Evolutionary conservation across 1,140 invertebrate species (phyloP).

Genomic region (Drosophila tristis): DNA sequence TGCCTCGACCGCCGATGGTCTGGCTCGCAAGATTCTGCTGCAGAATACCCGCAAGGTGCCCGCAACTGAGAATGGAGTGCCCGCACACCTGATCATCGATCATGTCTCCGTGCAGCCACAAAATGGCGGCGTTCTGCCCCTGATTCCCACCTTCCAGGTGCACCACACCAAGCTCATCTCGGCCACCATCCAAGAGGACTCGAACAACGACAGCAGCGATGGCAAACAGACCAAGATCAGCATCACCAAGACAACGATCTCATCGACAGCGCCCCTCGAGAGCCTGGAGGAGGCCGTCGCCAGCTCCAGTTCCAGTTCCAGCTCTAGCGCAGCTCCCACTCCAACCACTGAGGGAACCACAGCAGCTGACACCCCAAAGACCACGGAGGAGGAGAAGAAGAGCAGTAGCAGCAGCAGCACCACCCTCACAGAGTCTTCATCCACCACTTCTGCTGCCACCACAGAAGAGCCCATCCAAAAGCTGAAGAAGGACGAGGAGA

Average conservation of each 20-base stretch:
- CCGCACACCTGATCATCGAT: slow-evolving; percentile 74
- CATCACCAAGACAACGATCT: slow-evolving; percentile 74
- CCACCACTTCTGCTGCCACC: slow-evolving; percentile 24
- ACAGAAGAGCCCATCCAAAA: slow-evolving; percentile 59
- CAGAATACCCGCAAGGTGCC: slow-evolving; percentile 74
- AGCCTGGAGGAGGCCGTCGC: slow-evolving; percentile 48
- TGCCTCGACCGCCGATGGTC: slow-evolving; percentile 11
- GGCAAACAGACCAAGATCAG: slow-evolving; percentile 76
- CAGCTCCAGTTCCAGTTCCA: neutral
- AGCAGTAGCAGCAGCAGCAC: slow-evolving; percentile 3
- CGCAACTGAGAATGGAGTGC: slow-evolving; percentile 38
- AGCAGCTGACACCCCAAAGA: slow-evolving; percentile 24
- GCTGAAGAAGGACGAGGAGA: slow-evolving; percentile 74
- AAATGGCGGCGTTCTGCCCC: slow-evolving; percentile 44
- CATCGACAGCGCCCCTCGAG: slow-evolving; percentile 65
- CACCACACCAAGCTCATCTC: slow-evolving; percentile 72
- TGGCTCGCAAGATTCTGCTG: slow-evolving; percentile 59
- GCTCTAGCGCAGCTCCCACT: slow-evolving; percentile 15
- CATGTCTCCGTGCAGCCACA: slow-evolving; percentile 73
- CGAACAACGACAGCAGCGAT: slow-evolving; percentile 59
- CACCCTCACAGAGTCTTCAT: neutral
- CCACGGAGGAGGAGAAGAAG: slow-evolving; percentile 41
- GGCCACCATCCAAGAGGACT: slow-evolving; percentile 67
- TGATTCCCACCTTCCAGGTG: slow-evolving; percentile 77
- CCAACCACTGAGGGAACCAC: slow-evolving; percentile 22